A percentile compares a stretch with the other conserved stretches of the same genome.
These are phyloP conservation scores for Crax fasciolata DNA, from an alignment of 2,797 vertebrate species.

Conservation along the genomic window DNA sequence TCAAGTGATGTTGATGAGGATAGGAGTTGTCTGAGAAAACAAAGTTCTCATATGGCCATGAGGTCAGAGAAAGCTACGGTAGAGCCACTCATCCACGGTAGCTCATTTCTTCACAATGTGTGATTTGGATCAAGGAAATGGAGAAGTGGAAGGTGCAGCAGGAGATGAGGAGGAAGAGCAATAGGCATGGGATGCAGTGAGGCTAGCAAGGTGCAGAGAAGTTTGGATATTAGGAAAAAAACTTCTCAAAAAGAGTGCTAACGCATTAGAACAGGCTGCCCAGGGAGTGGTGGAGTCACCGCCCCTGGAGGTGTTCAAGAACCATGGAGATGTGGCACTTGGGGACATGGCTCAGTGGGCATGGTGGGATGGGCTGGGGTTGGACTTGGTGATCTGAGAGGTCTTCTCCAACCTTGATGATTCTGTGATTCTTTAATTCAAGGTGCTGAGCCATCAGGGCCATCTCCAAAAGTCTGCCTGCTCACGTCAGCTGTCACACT, in stretches of 20 bases:
- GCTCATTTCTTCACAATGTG: neutral
- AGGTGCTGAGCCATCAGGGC: neutral
- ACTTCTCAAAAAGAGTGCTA: no score
- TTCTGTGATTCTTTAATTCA: neutral
- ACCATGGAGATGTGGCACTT: neutral
- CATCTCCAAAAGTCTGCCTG: neutral
- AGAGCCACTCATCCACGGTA: neutral
- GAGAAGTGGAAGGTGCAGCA: neutral
- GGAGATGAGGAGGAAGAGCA: neutral
- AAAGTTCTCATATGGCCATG: neutral
- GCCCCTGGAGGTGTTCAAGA: neutral
- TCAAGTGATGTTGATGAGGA: neutral
- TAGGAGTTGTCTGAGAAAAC: neutral
- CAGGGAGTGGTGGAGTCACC: no score
- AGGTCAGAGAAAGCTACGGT: neutral
- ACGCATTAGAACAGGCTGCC: no score
- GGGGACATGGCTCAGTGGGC: neutral
- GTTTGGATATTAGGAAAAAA: no score
- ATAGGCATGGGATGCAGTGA: neutral
- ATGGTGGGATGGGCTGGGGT: neutral
- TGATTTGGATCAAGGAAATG: neutral
- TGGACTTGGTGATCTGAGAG: neutral
- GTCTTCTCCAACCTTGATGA: neutral
- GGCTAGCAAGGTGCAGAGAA: rapidly evolving
- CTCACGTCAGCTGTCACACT: neutral